These are phyloP conservation scores for Scolopax bukidnonensis DNA, from an alignment of 2,797 vertebrate species.

Conservation along the genomic window DNA sequence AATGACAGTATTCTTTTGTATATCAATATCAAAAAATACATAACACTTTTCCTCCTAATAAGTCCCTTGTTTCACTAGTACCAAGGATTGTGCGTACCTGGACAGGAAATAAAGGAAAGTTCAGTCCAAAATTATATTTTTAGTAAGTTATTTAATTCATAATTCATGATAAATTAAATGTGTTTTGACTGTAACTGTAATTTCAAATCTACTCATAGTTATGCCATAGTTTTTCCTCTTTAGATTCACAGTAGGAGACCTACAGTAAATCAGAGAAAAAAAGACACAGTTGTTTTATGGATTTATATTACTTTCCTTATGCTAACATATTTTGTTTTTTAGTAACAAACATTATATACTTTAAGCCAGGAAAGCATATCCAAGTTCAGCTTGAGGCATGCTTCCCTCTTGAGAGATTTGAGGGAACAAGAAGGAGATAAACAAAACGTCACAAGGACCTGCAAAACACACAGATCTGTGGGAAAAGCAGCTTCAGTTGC, in stretches of 20 bases:
- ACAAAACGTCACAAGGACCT: accelerated
- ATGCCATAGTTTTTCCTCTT: background rate
- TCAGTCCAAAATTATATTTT: background rate
- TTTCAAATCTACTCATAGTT: background rate
- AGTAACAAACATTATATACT: background rate
- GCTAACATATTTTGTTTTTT: background rate
- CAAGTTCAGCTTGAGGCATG: background rate
- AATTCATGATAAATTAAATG: background rate
- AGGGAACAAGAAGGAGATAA: background rate
- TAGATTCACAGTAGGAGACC: background rate
- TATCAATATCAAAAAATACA: background rate
- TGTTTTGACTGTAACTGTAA: background rate
- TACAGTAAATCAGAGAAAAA: background rate
- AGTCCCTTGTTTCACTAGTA: background rate
- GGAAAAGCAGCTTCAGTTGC: background rate
- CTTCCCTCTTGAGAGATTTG: background rate
- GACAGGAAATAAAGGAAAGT: background rate
- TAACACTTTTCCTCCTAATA: background rate
- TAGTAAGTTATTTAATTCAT: background rate
- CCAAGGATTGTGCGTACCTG: background rate
- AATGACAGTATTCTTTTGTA: background rate
- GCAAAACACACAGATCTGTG: background rate
- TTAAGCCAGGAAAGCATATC: background rate
- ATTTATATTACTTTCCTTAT: background rate
- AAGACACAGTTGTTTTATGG: background rate